These are phyloP conservation scores for Loris lydekkerianus DNA, from an alignment of 2,797 vertebrate genomes.

Conservation along the genomic window DNA sequence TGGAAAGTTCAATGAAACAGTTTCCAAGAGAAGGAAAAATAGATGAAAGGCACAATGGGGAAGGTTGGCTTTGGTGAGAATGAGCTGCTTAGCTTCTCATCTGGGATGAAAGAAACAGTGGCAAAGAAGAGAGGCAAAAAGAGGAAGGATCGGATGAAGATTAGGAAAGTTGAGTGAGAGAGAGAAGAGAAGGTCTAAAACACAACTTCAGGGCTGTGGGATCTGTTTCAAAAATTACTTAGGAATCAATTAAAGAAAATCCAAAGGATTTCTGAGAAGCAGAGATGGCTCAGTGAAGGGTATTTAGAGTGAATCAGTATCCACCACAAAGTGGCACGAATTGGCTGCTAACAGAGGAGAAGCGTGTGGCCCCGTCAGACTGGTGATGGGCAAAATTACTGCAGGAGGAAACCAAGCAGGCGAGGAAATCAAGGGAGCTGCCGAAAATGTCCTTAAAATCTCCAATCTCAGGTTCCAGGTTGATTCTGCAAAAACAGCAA, in stretches of 20 bases:
- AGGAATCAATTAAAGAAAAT: constrained; percentile 60
- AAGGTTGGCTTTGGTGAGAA: not conserved
- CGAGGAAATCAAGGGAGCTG: constrained; percentile 14
- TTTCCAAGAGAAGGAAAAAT: not conserved
- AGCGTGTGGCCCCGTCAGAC: not conserved
- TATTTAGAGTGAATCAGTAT: constrained; percentile 36
- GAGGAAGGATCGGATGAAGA: not conserved
- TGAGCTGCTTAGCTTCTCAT: not conserved
- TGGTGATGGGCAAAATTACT: not conserved
- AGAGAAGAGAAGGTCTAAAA: not conserved
- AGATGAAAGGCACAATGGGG: not conserved
- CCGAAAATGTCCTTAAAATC: not conserved
- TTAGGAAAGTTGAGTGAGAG: not conserved
- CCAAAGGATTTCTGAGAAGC: constrained; percentile 20
- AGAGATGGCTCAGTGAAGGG: not conserved
- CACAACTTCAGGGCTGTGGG: not conserved
- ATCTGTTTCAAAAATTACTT: constrained; percentile 55
- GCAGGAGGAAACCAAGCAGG: not conserved
- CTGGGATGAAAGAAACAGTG: not conserved
- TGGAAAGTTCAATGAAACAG: constrained; percentile 35
- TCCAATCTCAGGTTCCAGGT: not conserved
- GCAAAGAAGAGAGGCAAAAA: not conserved
- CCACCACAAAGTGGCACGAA: not conserved
- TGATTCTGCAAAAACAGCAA: not conserved
- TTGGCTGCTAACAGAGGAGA: not conserved